Evolutionary conservation across 2,797 vertebrate species (phyloP).

Genomic region (Nothura maculosa): DNA sequence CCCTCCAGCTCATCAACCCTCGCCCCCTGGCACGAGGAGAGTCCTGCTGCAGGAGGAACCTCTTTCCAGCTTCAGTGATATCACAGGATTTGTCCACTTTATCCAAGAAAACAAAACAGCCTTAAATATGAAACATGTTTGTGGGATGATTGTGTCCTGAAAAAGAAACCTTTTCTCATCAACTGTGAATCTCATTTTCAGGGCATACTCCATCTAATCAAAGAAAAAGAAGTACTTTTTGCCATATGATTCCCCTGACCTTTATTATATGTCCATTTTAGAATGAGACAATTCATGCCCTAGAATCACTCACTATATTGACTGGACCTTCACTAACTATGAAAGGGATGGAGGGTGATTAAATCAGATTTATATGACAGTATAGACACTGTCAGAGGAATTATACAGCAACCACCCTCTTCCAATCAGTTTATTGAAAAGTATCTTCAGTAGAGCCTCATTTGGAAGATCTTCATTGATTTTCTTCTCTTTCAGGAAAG

Average conservation of each 20-base stretch:
- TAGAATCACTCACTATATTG: neutral
- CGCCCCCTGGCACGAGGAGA: neutral
- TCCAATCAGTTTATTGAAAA: neutral
- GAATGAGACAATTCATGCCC: constrained; percentile 5
- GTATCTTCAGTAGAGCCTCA: neutral
- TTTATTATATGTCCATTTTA: neutral
- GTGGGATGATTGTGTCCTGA: neutral
- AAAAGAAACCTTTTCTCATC: neutral
- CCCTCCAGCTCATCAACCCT: fast-evolving
- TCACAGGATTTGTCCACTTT: neutral
- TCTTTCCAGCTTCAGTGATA: neutral
- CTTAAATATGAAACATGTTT: neutral
- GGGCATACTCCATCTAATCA: neutral
- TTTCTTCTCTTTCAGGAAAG: neutral
- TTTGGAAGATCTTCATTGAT: neutral
- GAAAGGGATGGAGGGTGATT: constrained; percentile 10
- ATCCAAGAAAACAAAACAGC: neutral
- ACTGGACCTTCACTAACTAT: neutral
- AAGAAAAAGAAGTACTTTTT: neutral
- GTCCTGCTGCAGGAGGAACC: neutral
- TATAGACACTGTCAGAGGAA: neutral
- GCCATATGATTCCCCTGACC: neutral
- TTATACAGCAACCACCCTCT: neutral
- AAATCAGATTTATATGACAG: constrained; percentile 18
- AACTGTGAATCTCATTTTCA: neutral